These are phyloP conservation scores for Papilio dardanus DNA, from an alignment of 1,140 invertebrate species.

Conservation along the genomic window DNA sequence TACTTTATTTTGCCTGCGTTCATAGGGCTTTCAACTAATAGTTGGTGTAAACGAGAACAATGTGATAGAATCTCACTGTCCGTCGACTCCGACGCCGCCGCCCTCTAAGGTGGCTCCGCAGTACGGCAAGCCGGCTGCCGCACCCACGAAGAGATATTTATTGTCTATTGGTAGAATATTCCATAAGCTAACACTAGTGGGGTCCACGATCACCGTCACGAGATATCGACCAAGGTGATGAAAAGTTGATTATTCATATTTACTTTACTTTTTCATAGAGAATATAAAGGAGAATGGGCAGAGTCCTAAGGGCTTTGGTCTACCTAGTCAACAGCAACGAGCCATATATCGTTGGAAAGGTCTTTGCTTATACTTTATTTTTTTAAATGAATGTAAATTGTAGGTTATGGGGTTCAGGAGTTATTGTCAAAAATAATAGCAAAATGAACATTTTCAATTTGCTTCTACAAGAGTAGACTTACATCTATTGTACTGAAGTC, in stretches of 20 bases:
- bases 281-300: too few relatives aligned
- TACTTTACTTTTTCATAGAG: background rate
- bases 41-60: conserved; percentile 81
- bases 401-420: too few relatives aligned
- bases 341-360: too few relatives aligned
- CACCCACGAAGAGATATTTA: conserved; percentile 87
- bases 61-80: conserved; percentile 67
- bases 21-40: conserved; percentile 94
- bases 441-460: too few relatives aligned
- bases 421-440: too few relatives aligned
- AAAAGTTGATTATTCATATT: background rate
- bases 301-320: too few relatives aligned
- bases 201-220: conserved; percentile 94
- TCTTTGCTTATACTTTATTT: too few relatives aligned
- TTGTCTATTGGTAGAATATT: conserved; percentile 97
- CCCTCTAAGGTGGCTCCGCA: conserved; percentile 78
- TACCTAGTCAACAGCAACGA: too few relatives aligned
- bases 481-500: too few relatives aligned
- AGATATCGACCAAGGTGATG: conserved; percentile 94
- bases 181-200: conserved; percentile 93
- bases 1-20: background rate
- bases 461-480: too few relatives aligned
- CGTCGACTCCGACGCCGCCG: conserved; percentile 77
- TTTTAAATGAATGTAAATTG: too few relatives aligned
- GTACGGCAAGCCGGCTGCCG: conserved; percentile 65